Conservation (phyloP, 1,140 invertebrate genomes). For the Magallana ariakensis region DNA sequence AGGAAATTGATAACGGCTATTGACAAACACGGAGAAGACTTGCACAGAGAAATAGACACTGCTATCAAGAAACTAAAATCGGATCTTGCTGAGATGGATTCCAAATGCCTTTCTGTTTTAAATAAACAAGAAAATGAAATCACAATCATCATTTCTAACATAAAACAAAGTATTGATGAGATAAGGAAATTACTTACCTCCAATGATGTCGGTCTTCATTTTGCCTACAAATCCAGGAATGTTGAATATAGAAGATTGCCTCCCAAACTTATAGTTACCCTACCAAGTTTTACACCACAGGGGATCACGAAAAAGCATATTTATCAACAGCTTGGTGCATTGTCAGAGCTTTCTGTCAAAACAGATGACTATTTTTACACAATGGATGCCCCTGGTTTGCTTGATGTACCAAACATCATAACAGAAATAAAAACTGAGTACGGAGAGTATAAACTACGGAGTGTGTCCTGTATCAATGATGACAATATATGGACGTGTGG, state of each 20-base stretch:
- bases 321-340: neutral
- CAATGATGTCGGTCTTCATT: neutral
- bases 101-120: neutral
- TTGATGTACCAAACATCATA: too few relatives aligned
- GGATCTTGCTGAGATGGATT: neutral
- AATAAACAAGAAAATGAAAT: slow-evolving; percentile 4
- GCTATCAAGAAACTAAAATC: neutral
- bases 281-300: neutral
- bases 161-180: neutral
- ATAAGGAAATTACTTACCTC: neutral
- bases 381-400: neutral
- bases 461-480: too few relatives aligned
- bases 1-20: neutral
- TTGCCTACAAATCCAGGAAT: neutral
- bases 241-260: neutral
- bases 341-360: neutral
- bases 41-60: neutral
- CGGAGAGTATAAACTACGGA: too few relatives aligned
- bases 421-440: too few relatives aligned
- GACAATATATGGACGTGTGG: too few relatives aligned
- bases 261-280: neutral
- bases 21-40: neutral
- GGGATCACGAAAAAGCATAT: neutral
- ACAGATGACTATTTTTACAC: neutral
- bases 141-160: neutral